Conservation (phyloP, 2,113 vertebrate species). For the Choloepus hoffmanni region DNA sequence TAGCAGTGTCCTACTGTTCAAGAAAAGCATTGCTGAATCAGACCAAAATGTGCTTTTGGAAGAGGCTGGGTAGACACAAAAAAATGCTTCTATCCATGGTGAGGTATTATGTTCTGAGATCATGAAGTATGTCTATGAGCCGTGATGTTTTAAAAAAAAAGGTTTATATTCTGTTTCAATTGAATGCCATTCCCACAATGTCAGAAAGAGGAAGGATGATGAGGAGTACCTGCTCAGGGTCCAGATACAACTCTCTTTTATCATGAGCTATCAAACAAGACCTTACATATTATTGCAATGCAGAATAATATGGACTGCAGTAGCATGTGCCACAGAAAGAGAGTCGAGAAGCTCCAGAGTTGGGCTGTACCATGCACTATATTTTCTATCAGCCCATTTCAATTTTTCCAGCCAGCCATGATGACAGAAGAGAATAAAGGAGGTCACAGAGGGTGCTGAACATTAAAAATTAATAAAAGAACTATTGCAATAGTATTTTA, state of each 20-base stretch:
- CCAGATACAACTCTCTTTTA: slow-evolving; percentile 71
- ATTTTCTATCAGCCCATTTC: slow-evolving; percentile 85
- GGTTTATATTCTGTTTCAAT: slow-evolving; percentile 51
- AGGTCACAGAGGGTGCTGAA: slow-evolving; percentile 87
- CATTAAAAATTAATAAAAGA: slow-evolving; percentile 92
- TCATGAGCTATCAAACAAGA: slow-evolving; percentile 72
- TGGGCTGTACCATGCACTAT: slow-evolving; percentile 34
- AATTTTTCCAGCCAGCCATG: slow-evolving; percentile 86
- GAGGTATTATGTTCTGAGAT: slow-evolving; percentile 62
- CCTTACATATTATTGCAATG: slow-evolving; percentile 76
- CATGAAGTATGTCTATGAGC: neutral
- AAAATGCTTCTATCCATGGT: slow-evolving; percentile 73
- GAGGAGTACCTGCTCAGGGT: slow-evolving; percentile 50
- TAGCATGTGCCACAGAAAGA: slow-evolving; percentile 32
- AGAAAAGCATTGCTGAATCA: slow-evolving; percentile 67
- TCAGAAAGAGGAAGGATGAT: slow-evolving; percentile 61
- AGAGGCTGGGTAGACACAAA: slow-evolving; percentile 66
- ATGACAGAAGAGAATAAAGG: slow-evolving; percentile 87
- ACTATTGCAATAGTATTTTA: slow-evolving; percentile 91
- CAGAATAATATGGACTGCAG: slow-evolving; percentile 21
- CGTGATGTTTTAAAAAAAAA: neutral
- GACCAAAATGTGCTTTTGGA: slow-evolving; percentile 68
- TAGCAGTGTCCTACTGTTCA: slow-evolving; percentile 70
- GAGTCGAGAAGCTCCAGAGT: slow-evolving; percentile 70
- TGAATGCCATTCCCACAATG: slow-evolving; percentile 39